Evolutionary conservation across 2,113 vertebrate genomes (phyloP).

Genomic region (Phasianus colchicus): DNA sequence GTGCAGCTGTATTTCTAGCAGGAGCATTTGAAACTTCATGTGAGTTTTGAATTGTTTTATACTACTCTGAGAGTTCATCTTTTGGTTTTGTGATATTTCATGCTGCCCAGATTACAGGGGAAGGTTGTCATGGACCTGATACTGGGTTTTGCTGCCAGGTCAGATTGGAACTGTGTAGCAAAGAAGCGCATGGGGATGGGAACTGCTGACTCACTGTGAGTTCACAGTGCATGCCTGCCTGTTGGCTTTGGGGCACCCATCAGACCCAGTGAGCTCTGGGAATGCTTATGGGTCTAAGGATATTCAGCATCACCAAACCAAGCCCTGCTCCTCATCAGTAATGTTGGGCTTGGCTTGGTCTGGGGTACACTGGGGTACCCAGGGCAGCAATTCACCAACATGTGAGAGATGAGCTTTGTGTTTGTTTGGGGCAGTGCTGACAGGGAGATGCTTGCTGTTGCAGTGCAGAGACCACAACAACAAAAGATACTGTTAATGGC

Average conservation of each 20-base stretch:
- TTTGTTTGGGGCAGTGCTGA: neutral
- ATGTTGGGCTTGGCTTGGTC: neutral
- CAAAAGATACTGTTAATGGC: neutral
- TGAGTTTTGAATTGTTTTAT: neutral
- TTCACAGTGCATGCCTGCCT: slow-evolving; percentile 4
- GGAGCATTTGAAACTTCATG: neutral
- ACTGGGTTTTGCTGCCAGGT: neutral
- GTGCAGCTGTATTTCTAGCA: neutral
- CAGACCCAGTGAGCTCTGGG: neutral
- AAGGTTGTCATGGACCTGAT: neutral
- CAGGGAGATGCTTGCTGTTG: neutral
- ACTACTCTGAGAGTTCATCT: neutral
- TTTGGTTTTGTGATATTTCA: neutral
- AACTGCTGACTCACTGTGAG: slow-evolving; percentile 32
- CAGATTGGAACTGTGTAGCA: neutral
- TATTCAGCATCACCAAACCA: neutral
- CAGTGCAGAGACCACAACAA: neutral
- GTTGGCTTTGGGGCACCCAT: slow-evolving; percentile 2
- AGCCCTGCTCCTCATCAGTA: neutral
- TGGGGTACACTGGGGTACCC: neutral
- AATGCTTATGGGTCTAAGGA: neutral
- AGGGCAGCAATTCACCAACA: neutral
- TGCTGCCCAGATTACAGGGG: neutral
- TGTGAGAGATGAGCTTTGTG: neutral
- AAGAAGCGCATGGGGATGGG: neutral